These are phyloP conservation scores for Nasonia longicornis DNA, from an alignment of 1,140 invertebrate genomes.

Conservation along the genomic window DNA sequence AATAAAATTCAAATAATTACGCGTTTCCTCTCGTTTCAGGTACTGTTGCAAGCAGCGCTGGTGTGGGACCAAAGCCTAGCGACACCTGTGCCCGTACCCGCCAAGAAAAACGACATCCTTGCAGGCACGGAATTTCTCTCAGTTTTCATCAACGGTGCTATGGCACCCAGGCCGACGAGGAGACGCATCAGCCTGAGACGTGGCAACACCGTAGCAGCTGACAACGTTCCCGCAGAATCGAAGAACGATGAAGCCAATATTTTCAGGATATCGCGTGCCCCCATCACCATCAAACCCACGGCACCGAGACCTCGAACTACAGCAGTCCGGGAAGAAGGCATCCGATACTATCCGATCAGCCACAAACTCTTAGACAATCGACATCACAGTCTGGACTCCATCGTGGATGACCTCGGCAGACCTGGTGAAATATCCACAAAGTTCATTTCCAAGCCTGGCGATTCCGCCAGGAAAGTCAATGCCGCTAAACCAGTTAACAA, in stretches of 20 bases:
- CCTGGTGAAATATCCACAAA: constrained; percentile 51
- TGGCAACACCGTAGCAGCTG: constrained; percentile 45
- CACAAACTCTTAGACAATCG: constrained; percentile 59
- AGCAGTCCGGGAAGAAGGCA: constrained; percentile 48
- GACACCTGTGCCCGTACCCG: constrained; percentile 51
- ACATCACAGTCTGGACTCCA: constrained; percentile 55
- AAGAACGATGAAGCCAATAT: constrained; percentile 64
- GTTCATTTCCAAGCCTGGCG: constrained; percentile 40
- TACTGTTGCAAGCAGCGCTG: constrained; percentile 62
- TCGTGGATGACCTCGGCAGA: constrained; percentile 57
- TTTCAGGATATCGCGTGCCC: constrained; percentile 62
- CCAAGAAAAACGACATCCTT: constrained; percentile 67
- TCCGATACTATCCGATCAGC: constrained; percentile 62
- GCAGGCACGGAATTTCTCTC: constrained; percentile 73
- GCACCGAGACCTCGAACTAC: constrained; percentile 48
- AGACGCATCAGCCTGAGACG: constrained; percentile 61
- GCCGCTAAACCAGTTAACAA: constrained; percentile 33
- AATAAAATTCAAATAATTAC: background rate
- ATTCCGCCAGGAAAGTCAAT: constrained; percentile 14
- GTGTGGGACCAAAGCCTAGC: constrained; percentile 56
- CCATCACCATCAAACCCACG: constrained; percentile 50
- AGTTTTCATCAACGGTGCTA: constrained; percentile 70
- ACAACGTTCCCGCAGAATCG: constrained; percentile 63
- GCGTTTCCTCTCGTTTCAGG: constrained; percentile 49
- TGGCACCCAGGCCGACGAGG: constrained; percentile 58